Conservation (phyloP, 2,113 vertebrate species). For the Eolophus roseicapilla region DNA sequence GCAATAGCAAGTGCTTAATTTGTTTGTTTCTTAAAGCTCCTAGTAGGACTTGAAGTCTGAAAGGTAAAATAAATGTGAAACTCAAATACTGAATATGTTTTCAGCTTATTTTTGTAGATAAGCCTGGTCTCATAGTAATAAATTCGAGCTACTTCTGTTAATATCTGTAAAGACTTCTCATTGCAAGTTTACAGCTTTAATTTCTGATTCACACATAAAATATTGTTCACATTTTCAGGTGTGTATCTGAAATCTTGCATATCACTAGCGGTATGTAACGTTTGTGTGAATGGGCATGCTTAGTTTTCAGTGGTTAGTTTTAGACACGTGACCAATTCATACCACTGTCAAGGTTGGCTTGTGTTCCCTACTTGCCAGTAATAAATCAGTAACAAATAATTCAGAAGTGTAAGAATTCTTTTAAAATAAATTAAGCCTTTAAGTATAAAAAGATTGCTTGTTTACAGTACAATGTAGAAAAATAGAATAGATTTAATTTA, state of each 20-base stretch:
- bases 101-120: neutral
- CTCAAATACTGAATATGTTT: neutral
- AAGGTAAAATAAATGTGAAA: neutral
- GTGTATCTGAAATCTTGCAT: neutral
- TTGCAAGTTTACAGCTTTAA: neutral
- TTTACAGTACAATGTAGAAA: neutral
- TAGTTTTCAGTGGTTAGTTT: neutral
- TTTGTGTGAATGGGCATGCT: neutral
- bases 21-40: neutral
- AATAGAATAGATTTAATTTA: neutral
- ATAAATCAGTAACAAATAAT: neutral
- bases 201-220: neutral
- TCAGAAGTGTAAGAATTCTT: neutral
- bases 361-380: neutral
- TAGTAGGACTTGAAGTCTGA: neutral
- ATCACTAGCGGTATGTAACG: neutral
- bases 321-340: neutral
- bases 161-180: neutral
- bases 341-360: neutral
- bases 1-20: neutral
- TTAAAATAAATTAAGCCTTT: neutral
- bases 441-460: neutral
- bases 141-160: neutral
- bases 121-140: neutral
- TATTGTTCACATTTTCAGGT: neutral